Base-by-base conservation (phyloP, 2,888 invertebrate species). In the Dicycla oo region DNA sequence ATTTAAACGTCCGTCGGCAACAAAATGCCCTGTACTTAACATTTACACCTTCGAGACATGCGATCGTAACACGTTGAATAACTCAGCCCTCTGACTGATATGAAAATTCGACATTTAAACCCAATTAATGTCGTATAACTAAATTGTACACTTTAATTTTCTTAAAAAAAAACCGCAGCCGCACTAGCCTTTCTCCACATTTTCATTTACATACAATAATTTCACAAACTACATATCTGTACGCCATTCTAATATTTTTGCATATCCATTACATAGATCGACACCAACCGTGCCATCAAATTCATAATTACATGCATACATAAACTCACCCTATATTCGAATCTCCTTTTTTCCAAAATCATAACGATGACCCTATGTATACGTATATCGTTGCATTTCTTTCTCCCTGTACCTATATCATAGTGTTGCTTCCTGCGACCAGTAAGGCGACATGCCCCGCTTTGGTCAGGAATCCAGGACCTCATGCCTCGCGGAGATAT, bases 401-500 rank as follows among this genome's bases (percentile, higher is more conserved):
- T 75, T 10, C 30, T 67, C 23, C n/a, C 15, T 34, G 18, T 18
- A 57, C 13, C 58, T 63, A 69, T 65, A 77, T 73, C 64, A 63
- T 84, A 80, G 74, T 63, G 71, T 73, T 54, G 51, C 64, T 63
- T 70, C 67, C 57, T 38, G 40, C 38, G 18, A 67, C 83, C 83
- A 75, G 79, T 78, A 75, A 75, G 60, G 73, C 49, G 54, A 80
- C 38, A 54, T 54, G 64, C 13, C 77, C 71, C 63, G 34, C 74
- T 80, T 92, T 90, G 91, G 92, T 88, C 86, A 88, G 90, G 88
- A 90, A 92, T 88, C 91, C 91, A 88, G 90, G 88, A 90, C 93
- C 88, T 92, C 92, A 92, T 91, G 91, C 91, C 91, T 91, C 82
- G 82, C 84, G 84, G 86, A 93, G 89, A 93, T 93, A 94, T 93